Base-by-base conservation (phyloP, 1,140 invertebrate genomes). In the Bradysia coprophila region DNA sequence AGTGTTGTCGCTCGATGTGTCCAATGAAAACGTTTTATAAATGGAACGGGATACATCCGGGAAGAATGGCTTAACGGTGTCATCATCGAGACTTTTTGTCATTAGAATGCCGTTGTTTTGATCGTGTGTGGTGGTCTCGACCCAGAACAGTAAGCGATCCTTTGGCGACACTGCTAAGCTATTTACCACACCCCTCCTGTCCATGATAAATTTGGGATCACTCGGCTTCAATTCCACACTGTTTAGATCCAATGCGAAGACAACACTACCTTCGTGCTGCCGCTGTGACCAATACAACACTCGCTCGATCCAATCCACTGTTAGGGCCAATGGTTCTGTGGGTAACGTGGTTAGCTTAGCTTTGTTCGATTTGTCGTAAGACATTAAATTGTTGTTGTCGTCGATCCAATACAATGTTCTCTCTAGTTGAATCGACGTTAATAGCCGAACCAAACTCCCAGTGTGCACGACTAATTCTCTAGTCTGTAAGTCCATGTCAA, bases 261-360 rank as follows among this genome's bases (percentile, higher is more conserved):
- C 61, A 0, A 62, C 48, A 0, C 59, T 59, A 3, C 50, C 59
- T 42, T 63, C 56, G 9, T 68, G 59, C 47, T 68, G 66, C 3
- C 62, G 53, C 57, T 86, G 81, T 0, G 76, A 66, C 77, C 82
- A 85, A 52, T 89, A 93, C 1, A 93, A 58, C 36, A 75, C 75
- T 38, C 83, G 67, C 32, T 77, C 73, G 9, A 93, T 70, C 89
- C 89, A 94, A 58, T 94, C 88, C 0, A 87, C 65, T 6, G 78
- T 75, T 6, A 93, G 55, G 2, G 55, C 45, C 4, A 58, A 45
- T 1, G 58, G 56, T 21, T 72, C 72, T 15, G 72, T 71, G 40
- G 78, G 73, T 18, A 88, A 64, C 9, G 78, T 66, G 3, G 73
- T 56, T 43, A 86, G 64, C 67, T 79, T 74, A 0, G 67, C 69